These are phyloP conservation scores for Linyphia triangularis DNA, from an alignment of 2,888 invertebrate genomes.

Conservation along the genomic window DNA sequence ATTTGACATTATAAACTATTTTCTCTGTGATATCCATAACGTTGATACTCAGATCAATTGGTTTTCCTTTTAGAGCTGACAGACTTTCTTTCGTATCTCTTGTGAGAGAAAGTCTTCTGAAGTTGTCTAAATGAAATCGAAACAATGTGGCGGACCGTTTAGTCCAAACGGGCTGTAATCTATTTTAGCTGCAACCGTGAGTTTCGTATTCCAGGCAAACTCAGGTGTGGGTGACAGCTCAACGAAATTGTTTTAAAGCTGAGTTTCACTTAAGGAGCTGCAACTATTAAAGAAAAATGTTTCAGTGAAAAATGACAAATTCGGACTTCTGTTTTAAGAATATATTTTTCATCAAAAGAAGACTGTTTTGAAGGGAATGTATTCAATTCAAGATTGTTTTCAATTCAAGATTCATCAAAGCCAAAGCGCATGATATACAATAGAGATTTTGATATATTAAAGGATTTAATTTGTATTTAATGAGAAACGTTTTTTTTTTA, in stretches of 20 bases:
- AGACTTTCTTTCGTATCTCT: not conserved
- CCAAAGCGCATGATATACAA: no score
- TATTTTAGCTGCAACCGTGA: constrained; percentile 34
- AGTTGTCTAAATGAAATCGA: constrained; percentile 44
- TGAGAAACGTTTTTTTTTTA: no score
- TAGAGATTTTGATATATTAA: no score
- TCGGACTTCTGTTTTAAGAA: no score
- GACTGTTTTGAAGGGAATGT: not conserved
- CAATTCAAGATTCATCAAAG: no score
- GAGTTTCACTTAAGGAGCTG: constrained; percentile 49
- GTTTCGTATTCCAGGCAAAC: constrained; percentile 3
- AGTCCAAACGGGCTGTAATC: constrained; percentile 22
- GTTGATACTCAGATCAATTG: no score
- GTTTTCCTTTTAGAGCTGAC: no score
- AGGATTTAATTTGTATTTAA: no score
- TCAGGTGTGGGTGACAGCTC: constrained; percentile 64
- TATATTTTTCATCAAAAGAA: not conserved
- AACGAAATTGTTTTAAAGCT: constrained; percentile 60
- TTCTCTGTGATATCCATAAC: no score
- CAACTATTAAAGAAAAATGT: constrained; percentile 39
- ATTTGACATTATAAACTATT: no score
- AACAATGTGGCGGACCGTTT: constrained; percentile 40
- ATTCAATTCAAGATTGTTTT: no score
- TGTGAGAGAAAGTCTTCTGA: constrained; percentile 41
- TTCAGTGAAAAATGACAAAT: constrained; percentile 13